Evolutionary conservation across 2,113 vertebrate genomes (phyloP).

Genomic region (Lepus europaeus): DNA sequence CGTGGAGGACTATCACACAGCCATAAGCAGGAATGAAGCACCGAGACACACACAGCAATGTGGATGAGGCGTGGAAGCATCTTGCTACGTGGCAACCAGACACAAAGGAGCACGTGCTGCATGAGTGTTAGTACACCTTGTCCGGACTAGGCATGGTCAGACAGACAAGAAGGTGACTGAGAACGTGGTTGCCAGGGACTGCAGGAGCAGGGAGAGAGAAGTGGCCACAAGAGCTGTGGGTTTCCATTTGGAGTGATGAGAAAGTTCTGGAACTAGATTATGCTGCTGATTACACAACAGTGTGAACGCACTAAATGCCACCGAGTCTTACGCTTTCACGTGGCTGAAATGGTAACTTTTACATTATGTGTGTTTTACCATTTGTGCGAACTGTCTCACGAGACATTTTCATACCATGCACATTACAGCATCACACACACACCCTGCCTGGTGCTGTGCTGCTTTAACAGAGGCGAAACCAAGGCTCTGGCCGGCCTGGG

Average conservation of each 20-base stretch:
- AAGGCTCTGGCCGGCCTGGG: not conserved
- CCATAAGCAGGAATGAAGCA: not conserved
- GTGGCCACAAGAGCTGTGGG: not conserved
- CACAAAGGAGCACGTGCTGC: not conserved
- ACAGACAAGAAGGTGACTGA: not conserved
- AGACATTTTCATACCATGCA: no score
- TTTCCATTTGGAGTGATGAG: not conserved
- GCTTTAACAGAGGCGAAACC: not conserved
- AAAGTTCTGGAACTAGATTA: not conserved
- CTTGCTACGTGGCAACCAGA: not conserved
- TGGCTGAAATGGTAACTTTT: not conserved
- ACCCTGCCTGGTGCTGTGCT: not conserved
- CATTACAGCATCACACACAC: not conserved
- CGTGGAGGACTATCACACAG: not conserved
- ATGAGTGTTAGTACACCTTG: not conserved
- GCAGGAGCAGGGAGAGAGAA: not conserved
- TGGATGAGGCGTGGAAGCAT: not conserved
- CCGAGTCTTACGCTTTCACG: not conserved
- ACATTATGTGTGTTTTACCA: not conserved
- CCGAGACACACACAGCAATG: not conserved
- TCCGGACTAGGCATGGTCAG: not conserved
- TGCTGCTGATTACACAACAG: not conserved
- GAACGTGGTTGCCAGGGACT: not conserved
- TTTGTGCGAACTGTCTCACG: not conserved
- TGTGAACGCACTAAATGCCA: not conserved